Conservation (phyloP, 2,888 invertebrate genomes). For the Ctena decussata region DNA sequence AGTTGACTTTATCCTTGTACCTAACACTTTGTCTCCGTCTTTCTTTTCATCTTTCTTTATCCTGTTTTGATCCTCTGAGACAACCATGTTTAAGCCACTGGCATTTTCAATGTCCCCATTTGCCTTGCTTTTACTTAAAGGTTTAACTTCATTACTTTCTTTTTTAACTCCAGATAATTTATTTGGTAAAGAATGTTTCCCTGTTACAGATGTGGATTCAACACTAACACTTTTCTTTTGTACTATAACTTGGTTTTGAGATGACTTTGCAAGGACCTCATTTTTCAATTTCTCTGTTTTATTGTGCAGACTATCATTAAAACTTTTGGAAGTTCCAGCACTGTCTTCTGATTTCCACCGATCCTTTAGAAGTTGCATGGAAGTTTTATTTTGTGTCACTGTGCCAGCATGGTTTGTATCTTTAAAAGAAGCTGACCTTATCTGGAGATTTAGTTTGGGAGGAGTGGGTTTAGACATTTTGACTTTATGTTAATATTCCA, state of each 20-base stretch:
- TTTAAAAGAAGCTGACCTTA: neutral
- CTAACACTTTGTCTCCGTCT: no score
- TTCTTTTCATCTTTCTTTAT: no score
- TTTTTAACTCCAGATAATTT: neutral
- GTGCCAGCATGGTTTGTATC: neutral
- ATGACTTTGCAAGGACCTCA: neutral
- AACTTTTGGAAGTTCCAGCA: neutral
- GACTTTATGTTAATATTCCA: neutral
- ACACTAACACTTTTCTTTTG: no score
- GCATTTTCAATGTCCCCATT: no score
- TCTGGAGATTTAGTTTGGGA: neutral
- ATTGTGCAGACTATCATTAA: neutral
- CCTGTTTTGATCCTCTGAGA: no score
- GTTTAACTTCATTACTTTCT: no score
- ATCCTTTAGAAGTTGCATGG: neutral
- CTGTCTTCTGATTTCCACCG: neutral
- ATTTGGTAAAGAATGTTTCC: neutral
- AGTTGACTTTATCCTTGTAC: no score
- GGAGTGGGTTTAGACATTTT: neutral
- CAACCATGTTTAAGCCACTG: no score
- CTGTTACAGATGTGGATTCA: no score
- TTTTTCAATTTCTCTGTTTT: neutral
- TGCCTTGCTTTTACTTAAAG: no score
- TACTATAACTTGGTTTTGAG: no score
- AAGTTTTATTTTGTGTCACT: neutral